Evolutionary conservation across 2,113 vertebrate genomes (phyloP).

Genomic region (Takifugu flavidus): DNA sequence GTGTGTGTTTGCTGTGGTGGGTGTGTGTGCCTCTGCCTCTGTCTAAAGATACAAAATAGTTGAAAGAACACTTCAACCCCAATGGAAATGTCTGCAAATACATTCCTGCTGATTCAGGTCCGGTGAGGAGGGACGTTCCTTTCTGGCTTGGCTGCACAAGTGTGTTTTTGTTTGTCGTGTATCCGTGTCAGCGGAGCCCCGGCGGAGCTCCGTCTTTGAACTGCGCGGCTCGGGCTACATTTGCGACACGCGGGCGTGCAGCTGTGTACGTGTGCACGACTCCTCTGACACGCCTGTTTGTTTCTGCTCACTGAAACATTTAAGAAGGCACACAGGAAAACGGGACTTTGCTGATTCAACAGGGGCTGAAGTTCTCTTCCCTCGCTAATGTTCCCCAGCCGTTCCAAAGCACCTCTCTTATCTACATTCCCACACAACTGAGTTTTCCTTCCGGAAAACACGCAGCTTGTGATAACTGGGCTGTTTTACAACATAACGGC

Average conservation of each 20-base stretch:
- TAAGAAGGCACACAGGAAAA: conserved; percentile 29
- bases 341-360: conserved; percentile 44
- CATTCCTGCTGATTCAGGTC: conserved; percentile 61
- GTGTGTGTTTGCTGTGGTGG: conserved; percentile 28
- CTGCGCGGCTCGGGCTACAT: conserved; percentile 18
- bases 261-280: conserved; percentile 10
- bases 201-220: conserved; percentile 45
- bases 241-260: conserved; percentile 21
- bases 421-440: conserved; percentile 29
- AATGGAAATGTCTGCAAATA: conserved; percentile 43
- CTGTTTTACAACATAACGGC: conserved; percentile 30
- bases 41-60: conserved; percentile 38
- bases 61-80: conserved; percentile 57
- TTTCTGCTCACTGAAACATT: conserved; percentile 38
- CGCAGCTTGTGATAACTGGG: conserved; percentile 1
- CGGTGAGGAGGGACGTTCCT: conserved; percentile 39
- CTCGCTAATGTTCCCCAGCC: not conserved
- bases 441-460: conserved; percentile 17
- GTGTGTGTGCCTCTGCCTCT: conserved; percentile 19
- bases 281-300: conserved; percentile 13
- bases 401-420: not conserved
- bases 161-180: conserved; percentile 7
- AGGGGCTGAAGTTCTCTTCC: conserved; percentile 13
- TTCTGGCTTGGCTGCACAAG: not conserved
- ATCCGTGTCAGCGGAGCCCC: conserved; percentile 19